Percentiles rank a stretch among this genome's conserved stretches.
Conservation (phyloP, 2,113 vertebrate species). For the Tricholaema leucomelas region DNA sequence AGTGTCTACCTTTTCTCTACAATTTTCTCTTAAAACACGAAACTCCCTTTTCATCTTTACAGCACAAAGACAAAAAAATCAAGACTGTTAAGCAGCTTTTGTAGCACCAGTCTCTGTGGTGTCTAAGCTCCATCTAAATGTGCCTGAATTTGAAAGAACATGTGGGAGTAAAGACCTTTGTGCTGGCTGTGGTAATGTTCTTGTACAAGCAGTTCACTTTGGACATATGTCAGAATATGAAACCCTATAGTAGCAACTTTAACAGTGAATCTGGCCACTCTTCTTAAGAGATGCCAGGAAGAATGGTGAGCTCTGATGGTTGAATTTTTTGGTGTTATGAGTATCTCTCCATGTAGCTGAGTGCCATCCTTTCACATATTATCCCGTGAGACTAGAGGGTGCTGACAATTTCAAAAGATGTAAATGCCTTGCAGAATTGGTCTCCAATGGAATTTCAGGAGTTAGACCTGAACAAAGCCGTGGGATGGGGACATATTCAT, state of each 20-base stretch:
- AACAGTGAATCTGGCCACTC: not conserved
- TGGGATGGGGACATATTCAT: not conserved
- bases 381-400: not conserved
- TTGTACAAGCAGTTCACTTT: not conserved
- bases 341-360: not conserved
- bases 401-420: not conserved
- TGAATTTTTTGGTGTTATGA: not conserved
- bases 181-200: not conserved
- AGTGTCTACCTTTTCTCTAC: not conserved
- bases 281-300: not conserved
- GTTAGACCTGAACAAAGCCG: not conserved
- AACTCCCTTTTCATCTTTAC: not conserved
- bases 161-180: conserved; percentile 18
- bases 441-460: conserved; percentile 3
- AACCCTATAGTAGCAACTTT: not conserved
- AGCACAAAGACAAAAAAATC: not conserved
- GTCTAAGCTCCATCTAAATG: not conserved
- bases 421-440: conserved; percentile 22
- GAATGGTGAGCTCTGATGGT: not conserved
- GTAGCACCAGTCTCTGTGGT: not conserved
- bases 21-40: conserved; percentile 8
- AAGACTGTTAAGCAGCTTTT: not conserved
- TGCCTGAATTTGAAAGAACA: conserved; percentile 12
- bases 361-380: not conserved
- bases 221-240: not conserved